Evolutionary conservation across 2,113 vertebrate species (phyloP), one percentile per base, ranked within the genome.

Genomic region (Sinocyclocheilus maitianheensis): DNA sequence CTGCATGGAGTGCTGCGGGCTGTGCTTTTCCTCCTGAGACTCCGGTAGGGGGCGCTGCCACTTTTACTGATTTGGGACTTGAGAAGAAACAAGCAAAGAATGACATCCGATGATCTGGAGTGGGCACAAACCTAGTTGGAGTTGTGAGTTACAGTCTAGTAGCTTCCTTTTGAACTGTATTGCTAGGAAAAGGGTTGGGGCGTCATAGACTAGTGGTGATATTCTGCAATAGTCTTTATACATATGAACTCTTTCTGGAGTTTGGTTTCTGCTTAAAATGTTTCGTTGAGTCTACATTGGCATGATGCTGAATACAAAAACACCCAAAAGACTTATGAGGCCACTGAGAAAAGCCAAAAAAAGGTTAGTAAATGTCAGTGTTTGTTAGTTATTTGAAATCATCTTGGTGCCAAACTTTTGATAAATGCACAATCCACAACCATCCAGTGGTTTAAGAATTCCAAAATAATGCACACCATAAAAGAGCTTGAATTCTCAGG

Each of bases 1-100:
- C 94, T 99, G 98, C 92, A 99, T 99, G 98, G 98, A 99, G 94
- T 99, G 98, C 93, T 99, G 98, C 3, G 98, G 98, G 78, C 97
- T 99, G 86, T 99, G 98, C 93, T 99, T 99, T 93, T 99, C 98
- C 90, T 99, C 98, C 91, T 99, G 96, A 98, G 91, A 84, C 40
- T 86, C 86, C 75, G 20, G n/a, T 37, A 77, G 82, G 43, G 53
- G 86, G 76, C 24, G 84, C 51, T 37, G 79, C 84, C 65, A 76
- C n/a, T 37, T 34, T 84, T 10, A 5, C 48, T 6, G 10, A 22
- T 46, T 26, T 16, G 40, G n/a, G 37, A 63, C 11, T 22, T 63
- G 34, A 26, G 74, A n/a, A 30, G 60, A 81, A 81, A 51, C 62
- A n/a, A n/a, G 30, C 26, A 22, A 37, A 78, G 51, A 20, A 37